Percentiles rank a stretch among this genome's conserved stretches.
These are phyloP conservation scores for Myocastor coypus DNA, from an alignment of 2,113 vertebrate species.

Conservation along the genomic window DNA sequence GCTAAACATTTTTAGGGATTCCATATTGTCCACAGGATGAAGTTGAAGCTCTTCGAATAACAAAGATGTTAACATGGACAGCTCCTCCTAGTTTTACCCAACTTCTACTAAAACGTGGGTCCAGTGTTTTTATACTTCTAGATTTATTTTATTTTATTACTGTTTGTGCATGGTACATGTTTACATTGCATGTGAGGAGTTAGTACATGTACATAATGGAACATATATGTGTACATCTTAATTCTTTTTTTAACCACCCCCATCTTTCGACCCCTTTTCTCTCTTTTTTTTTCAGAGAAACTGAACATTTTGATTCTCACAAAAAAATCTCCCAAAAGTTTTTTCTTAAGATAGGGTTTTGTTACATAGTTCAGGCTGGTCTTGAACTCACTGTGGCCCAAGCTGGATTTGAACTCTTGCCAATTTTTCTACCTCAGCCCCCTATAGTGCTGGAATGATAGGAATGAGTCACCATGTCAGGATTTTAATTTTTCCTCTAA, in stretches of 20 bases:
- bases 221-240: background rate
- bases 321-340: background rate
- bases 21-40: background rate
- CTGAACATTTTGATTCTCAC: background rate
- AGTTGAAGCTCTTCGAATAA: background rate
- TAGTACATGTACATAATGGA: background rate
- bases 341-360: background rate
- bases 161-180: background rate
- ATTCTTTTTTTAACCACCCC: background rate
- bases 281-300: background rate
- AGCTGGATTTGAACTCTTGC: background rate
- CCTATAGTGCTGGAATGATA: background rate
- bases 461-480: background rate
- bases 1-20: slow-evolving; percentile 29
- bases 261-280: background rate
- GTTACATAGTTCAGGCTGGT: background rate
- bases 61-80: background rate
- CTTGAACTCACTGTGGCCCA: background rate
- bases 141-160: background rate
- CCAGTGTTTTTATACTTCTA: background rate
- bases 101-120: background rate
- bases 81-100: background rate
- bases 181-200: background rate
- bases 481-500: background rate
- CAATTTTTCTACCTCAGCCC: background rate